These are phyloP conservation scores for Eolophus roseicapilla DNA, from an alignment of 2,113 vertebrate genomes.

Conservation along the genomic window DNA sequence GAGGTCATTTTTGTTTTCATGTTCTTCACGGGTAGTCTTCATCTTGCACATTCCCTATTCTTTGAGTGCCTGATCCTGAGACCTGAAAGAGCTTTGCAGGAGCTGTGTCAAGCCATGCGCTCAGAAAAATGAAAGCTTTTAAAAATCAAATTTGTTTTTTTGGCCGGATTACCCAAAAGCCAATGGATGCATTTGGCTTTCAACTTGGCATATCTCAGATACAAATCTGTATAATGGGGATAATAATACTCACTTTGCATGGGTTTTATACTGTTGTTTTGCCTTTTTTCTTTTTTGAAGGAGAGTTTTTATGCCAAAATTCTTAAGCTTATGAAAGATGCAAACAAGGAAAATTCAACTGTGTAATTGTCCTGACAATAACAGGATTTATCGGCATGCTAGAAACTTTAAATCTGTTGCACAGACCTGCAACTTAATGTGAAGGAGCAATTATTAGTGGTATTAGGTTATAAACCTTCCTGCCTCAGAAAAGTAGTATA, in stretches of 20 bases:
- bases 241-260: conserved; percentile 5
- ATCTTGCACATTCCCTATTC: not conserved
- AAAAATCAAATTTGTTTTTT: not conserved
- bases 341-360: not conserved
- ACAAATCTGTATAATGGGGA: not conserved
- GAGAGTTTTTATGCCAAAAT: not conserved
- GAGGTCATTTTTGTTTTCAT: accelerated
- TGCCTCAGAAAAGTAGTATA: not conserved
- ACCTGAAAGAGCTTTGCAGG: not conserved
- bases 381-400: not conserved
- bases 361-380: not conserved
- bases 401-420: not conserved
- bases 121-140: not conserved
- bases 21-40: not conserved
- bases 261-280: not conserved
- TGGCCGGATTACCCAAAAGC: not conserved
- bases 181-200: not conserved
- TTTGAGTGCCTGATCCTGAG: not conserved
- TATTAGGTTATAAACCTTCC: not conserved
- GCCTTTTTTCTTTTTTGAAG: not conserved
- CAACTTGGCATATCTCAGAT: not conserved
- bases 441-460: not conserved
- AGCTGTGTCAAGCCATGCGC: not conserved
- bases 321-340: not conserved
- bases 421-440: not conserved